Evolutionary conservation across 2,888 invertebrate species (phyloP).

Genomic region (Lasioglossum malachurum): DNA sequence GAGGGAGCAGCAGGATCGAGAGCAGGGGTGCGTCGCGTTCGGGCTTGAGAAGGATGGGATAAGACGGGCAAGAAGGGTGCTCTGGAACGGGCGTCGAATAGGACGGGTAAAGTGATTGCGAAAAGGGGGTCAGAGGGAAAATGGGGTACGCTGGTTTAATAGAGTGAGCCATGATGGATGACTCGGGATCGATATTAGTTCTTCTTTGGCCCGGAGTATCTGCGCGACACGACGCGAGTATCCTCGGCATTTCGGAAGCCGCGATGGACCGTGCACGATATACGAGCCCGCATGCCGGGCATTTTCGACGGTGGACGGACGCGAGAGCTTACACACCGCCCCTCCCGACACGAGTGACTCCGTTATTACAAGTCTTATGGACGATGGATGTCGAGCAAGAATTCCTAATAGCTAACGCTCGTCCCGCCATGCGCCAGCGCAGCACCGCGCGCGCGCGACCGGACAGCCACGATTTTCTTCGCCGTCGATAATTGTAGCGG

Average conservation of each 20-base stretch:
- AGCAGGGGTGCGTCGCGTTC: conserved; percentile 28
- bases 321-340: neutral
- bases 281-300: conserved; percentile 67
- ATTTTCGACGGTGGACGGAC: conserved; percentile 65
- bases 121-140: conserved; percentile 71
- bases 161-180: conserved; percentile 81
- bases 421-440: conserved; percentile 27
- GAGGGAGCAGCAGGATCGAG: conserved; percentile 16
- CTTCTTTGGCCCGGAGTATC: conserved; percentile 59
- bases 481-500: conserved; percentile 61
- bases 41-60: conserved; percentile 23
- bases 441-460: conserved; percentile 9
- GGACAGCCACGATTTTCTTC: conserved; percentile 58
- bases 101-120: conserved; percentile 79
- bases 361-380: conserved; percentile 69
- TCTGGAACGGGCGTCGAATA: conserved; percentile 58
- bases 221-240: conserved; percentile 55
- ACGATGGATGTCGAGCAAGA: conserved; percentile 54
- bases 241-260: conserved; percentile 66
- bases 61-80: conserved; percentile 38
- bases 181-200: conserved; percentile 78
- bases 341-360: conserved; percentile 16
- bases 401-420: conserved; percentile 59
- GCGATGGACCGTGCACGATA: conserved; percentile 52
- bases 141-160: conserved; percentile 79